These are phyloP conservation scores for Xenus cinereus DNA, from an alignment of 2,113 vertebrate species.

Conservation along the genomic window DNA sequence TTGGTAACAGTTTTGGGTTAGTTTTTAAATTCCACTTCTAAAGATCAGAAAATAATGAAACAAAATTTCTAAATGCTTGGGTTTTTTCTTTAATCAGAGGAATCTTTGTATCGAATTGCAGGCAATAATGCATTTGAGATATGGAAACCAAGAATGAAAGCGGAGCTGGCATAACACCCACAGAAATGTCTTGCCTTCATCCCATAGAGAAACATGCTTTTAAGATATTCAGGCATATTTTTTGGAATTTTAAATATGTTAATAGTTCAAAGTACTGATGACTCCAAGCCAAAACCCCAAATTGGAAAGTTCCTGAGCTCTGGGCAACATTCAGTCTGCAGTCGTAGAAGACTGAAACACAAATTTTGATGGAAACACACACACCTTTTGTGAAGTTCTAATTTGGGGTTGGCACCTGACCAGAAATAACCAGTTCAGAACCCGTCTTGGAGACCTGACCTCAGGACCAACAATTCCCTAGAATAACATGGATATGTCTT, in stretches of 20 bases:
- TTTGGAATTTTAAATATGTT: conserved; percentile 14
- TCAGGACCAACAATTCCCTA: neutral
- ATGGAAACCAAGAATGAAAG: neutral
- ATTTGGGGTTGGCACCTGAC: neutral
- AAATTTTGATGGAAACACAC: neutral
- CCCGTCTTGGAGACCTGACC: neutral
- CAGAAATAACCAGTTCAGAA: neutral
- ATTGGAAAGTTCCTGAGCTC: conserved; percentile 6
- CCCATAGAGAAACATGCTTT: neutral
- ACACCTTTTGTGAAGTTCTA: neutral
- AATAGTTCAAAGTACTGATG: neutral
- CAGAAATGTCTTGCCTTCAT: neutral
- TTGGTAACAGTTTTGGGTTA: neutral
- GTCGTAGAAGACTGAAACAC: neutral
- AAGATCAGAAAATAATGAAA: neutral
- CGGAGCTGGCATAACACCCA: neutral
- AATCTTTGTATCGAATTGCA: neutral
- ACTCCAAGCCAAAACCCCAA: conserved; percentile 20
- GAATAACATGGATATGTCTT: neutral
- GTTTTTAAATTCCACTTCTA: neutral
- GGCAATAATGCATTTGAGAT: neutral
- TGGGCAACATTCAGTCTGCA: neutral
- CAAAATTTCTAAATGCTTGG: rapidly evolving
- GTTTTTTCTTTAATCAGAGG: neutral
- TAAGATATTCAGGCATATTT: neutral